phyloP scores from a whole-genome alignment of 1,140 invertebrate species.

The Sycobia sp. region DNA sequence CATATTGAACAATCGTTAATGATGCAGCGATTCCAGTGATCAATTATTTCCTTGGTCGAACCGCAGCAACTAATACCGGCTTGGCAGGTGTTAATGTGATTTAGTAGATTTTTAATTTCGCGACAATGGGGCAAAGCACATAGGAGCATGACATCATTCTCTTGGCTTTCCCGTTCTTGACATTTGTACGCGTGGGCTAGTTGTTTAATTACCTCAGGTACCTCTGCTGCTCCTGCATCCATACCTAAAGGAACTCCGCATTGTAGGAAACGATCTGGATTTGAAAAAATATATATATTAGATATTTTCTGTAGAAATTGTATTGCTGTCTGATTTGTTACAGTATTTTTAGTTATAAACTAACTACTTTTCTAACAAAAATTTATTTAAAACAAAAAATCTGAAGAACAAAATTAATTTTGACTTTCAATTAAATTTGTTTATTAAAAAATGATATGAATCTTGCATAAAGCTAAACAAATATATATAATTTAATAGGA shows the following conservation, averaged over 20 bases:
- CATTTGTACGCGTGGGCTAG: slow-evolving; percentile 32
- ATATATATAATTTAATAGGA: no score
- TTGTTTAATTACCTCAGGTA: slow-evolving; percentile 28
- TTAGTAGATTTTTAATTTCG: slow-evolving; percentile 26
- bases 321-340: no score
- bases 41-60: slow-evolving; percentile 28
- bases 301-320: no score
- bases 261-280: slow-evolving; percentile 28
- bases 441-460: no score
- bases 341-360: no score
- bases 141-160: slow-evolving; percentile 32
- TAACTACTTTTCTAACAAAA: no score
- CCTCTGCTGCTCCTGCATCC: slow-evolving; percentile 18
- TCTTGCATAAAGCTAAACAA: no score
- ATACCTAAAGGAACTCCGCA: slow-evolving; percentile 11
- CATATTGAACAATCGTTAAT: slow-evolving; percentile 27
- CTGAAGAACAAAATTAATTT: no score
- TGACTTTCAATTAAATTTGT: no score
- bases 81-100: slow-evolving; percentile 26
- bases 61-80: slow-evolving; percentile 17
- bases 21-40: slow-evolving; percentile 27
- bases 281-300: no score
- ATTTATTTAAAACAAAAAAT: no score
- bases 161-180: slow-evolving; percentile 29
- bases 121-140: slow-evolving; percentile 28